Evolutionary conservation across 2,797 vertebrate genomes (phyloP).

Genomic region (Diglossa cyanea): DNA sequence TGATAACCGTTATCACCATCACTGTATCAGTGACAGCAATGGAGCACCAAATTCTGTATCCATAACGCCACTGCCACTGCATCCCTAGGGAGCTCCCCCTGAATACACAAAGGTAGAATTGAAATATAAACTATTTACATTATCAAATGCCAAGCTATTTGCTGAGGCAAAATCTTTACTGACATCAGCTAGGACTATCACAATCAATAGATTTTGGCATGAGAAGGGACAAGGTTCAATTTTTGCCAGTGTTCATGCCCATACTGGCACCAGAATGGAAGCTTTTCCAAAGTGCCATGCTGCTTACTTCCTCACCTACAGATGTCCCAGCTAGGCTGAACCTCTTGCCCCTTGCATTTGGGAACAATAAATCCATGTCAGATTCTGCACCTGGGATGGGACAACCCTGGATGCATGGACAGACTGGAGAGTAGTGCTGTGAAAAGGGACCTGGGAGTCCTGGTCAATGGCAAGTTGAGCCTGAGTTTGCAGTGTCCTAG

Average conservation of each 20-base stretch:
- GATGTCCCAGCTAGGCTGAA: not conserved
- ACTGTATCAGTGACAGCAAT: fast-evolving
- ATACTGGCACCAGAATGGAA: not conserved
- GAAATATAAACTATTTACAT: not conserved
- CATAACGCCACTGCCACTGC: not conserved
- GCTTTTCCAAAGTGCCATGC: not conserved
- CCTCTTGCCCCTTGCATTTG: not conserved
- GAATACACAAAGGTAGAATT: not conserved
- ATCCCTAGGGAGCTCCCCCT: not conserved
- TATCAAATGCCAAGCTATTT: not conserved
- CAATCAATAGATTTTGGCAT: not conserved
- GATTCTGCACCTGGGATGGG: not conserved
- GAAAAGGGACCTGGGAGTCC: not conserved
- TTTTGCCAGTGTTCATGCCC: not conserved
- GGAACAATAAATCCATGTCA: not conserved
- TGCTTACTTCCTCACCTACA: not conserved
- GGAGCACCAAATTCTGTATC: not conserved
- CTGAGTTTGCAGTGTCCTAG: not conserved
- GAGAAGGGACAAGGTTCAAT: not conserved
- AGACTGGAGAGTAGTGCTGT: fast-evolving
- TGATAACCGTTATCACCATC: not conserved
- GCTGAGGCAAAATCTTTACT: not conserved
- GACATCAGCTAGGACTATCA: not conserved
- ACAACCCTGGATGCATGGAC: not conserved
- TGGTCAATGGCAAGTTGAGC: fast-evolving